A percentile compares a stretch with the other conserved stretches of the same genome.
phyloP scores from a whole-genome alignment of 64 coral and sea anemone species.

The Anthopleura sola region DNA sequence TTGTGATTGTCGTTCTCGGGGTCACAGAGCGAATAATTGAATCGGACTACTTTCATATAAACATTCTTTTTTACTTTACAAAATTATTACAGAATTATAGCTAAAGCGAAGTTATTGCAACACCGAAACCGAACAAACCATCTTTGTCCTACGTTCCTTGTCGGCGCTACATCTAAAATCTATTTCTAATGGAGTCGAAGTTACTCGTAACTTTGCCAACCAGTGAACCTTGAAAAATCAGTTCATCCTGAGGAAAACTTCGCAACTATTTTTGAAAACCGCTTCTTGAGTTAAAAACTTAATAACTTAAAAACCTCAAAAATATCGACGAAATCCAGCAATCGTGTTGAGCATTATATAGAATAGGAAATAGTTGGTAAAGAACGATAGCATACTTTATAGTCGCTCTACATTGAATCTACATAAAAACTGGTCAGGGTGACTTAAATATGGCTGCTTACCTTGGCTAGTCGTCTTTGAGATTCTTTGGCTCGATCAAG shows the following conservation, averaged over 20 bases:
- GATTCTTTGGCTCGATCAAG: conserved; percentile 20
- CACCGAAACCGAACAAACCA: not conserved
- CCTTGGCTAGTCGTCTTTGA: conserved; percentile 1
- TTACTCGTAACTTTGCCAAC: not conserved
- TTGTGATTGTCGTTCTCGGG: not conserved
- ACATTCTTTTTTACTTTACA: no score
- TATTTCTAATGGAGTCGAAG: not conserved
- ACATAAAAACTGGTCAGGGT: not conserved
- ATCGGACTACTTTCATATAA: no score
- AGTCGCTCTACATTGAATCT: not conserved
- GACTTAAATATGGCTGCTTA: not conserved
- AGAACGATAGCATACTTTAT: not conserved
- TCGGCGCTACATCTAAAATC: no score
- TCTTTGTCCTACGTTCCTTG: not conserved
- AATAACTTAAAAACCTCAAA: not conserved
- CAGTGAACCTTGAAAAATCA: not conserved
- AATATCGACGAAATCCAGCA: not conserved
- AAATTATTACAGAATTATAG: no score
- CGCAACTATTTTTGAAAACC: not conserved
- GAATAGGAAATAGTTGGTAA: not conserved
- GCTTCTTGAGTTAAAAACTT: not conserved
- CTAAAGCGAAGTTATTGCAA: no score
- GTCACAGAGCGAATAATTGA: not conserved
- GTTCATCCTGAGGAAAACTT: not conserved
- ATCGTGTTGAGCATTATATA: not conserved